phyloP scores from a whole-genome alignment of 2,797 vertebrate genomes.

The Parauchenoglanis punctatus region DNA sequence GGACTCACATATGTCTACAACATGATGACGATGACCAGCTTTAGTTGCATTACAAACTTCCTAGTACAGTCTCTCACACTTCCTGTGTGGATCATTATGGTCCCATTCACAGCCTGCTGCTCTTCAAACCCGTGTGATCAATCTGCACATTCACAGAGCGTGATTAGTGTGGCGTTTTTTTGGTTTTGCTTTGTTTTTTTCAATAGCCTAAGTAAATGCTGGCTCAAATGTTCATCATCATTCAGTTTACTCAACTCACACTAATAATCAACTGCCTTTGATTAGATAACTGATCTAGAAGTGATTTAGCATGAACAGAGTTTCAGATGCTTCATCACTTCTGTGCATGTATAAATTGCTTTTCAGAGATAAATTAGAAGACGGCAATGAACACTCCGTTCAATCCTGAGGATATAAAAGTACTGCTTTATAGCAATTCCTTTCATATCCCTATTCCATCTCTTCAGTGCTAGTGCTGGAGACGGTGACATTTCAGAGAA shows the following conservation, averaged over 20 bases:
- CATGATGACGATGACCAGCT: slow-evolving; percentile 17
- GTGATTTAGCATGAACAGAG: slow-evolving; percentile 34
- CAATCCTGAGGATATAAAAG: slow-evolving; percentile 12
- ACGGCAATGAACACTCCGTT: not conserved
- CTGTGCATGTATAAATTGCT: slow-evolving; percentile 21
- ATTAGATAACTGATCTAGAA: slow-evolving; percentile 49
- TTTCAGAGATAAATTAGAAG: slow-evolving; percentile 19
- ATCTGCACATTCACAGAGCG: slow-evolving; percentile 45
- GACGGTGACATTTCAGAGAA: not conserved
- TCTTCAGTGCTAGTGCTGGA: not conserved
- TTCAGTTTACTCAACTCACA: slow-evolving; percentile 52
- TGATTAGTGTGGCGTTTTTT: slow-evolving; percentile 48
- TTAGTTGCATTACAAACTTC: slow-evolving; percentile 28
- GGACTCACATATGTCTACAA: slow-evolving; percentile 6
- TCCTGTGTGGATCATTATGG: slow-evolving; percentile 46
- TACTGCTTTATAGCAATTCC: not conserved
- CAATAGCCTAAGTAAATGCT: slow-evolving; percentile 43
- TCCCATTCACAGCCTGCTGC: slow-evolving; percentile 48
- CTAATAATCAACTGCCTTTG: slow-evolving; percentile 47
- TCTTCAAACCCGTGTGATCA: slow-evolving; percentile 40
- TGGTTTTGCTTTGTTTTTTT: not conserved
- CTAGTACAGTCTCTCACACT: slow-evolving; percentile 24
- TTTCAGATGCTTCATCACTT: slow-evolving; percentile 35
- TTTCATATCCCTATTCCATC: slow-evolving; percentile 1
- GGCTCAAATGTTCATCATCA: slow-evolving; percentile 46